Base-by-base conservation (phyloP, 2,888 invertebrate genomes). In the Leptothorax acervorum region DNA sequence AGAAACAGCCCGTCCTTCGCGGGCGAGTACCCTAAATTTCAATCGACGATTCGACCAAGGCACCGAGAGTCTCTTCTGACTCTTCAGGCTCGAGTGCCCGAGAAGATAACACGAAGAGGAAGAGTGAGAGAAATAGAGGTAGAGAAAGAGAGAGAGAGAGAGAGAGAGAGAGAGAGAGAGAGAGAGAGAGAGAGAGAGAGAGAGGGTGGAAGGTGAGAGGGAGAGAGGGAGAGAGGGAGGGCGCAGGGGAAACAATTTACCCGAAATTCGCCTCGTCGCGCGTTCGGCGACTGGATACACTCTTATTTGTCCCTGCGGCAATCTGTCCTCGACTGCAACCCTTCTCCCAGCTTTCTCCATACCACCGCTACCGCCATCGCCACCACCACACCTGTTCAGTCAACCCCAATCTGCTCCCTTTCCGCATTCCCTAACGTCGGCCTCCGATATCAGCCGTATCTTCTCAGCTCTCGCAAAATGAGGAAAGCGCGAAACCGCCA, bases 221-320 rank as follows among this genome's bases (percentile, higher is more conserved):
- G 83, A 62, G 35, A 62, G 63, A 62, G 83, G 23, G 74, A 82
- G 11, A 66, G 79, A 28, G 74, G 18, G 62, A 48, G 83, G 82
- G 83, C 75, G 87, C 87, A 23, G 86, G 90, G 92, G 93, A 94
- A 94, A 94, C 94, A 94, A 93, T 94, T 93, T 93, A 92, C 89
- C 90, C 93, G 92, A 93, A 93, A 93, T 93, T 93, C 92, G 91
- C 92, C 92, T 93, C 92, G 93, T 92, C 92, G 90, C 91, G 91
- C 90, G 91, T 93, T 92, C 90, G 90, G 91, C 92, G 91, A 93
- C 92, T 92, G 91, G 92, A 91, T 92, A 93, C 91, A 93, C 92
- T 93, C 91, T 93, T 93, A 91, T 92, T 92, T 92, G 93, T 93
- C 93, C 92, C 93, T 89, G 89, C 91, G 92, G 93, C 93, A 93